phyloP scores from a whole-genome alignment of 2,113 vertebrate species.

The Channa maculata region DNA sequence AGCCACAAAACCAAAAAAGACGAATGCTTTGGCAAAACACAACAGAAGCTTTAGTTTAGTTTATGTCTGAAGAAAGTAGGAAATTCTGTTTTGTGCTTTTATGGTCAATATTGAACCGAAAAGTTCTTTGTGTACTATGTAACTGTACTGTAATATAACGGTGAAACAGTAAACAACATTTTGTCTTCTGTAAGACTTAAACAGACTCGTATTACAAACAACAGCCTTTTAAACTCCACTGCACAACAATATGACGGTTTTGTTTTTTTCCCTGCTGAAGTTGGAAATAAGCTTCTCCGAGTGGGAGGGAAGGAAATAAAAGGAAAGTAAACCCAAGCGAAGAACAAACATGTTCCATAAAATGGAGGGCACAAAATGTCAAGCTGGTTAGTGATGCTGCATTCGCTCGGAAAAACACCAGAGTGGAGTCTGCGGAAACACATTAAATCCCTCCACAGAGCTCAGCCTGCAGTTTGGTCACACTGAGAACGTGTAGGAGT shows the following conservation, averaged over 20 bases:
- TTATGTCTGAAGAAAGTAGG: too few relatives aligned
- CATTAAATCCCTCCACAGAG: not conserved
- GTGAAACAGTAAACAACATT: too few relatives aligned
- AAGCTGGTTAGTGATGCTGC: conserved; percentile 29
- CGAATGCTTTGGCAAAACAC: too few relatives aligned
- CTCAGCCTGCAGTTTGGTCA: not conserved
- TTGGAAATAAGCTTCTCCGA: not conserved
- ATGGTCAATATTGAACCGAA: too few relatives aligned
- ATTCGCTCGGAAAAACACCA: not conserved
- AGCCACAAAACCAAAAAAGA: too few relatives aligned
- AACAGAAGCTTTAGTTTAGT: too few relatives aligned
- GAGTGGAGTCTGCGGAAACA: not conserved
- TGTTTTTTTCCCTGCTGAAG: not conserved
- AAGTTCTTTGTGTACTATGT: too few relatives aligned
- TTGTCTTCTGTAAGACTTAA: too few relatives aligned
- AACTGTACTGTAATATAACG: too few relatives aligned
- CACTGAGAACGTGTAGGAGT: not conserved
- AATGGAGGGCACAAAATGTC: conserved; percentile 33
- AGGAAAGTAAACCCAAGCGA: not conserved
- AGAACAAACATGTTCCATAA: conserved; percentile 11
- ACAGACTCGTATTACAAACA: not conserved
- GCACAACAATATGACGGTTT: not conserved
- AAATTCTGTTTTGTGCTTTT: too few relatives aligned
- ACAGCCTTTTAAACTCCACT: not conserved
- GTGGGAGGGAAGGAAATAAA: not conserved